These are phyloP conservation scores for Polypterus bichir DNA, from an alignment of 2,113 vertebrate species.

Conservation along the genomic window DNA sequence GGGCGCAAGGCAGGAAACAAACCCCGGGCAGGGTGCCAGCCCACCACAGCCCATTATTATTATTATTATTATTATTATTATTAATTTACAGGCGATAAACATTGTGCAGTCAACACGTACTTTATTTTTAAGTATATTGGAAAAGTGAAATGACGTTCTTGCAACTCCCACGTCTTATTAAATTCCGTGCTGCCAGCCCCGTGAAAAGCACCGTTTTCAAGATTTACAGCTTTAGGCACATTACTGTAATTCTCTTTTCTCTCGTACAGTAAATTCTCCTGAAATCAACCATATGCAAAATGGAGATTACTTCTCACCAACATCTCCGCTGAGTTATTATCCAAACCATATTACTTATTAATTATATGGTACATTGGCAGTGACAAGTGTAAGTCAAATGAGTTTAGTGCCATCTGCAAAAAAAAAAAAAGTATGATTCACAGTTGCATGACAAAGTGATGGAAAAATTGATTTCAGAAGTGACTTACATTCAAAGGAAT, in stretches of 20 bases:
- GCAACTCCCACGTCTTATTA: slow-evolving; percentile 30
- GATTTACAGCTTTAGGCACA: slow-evolving; percentile 27
- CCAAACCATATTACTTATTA: slow-evolving; percentile 14
- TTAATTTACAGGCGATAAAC: too few species aligned
- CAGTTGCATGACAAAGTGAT: too few species aligned
- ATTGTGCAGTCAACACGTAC: too few species aligned
- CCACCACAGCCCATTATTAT: too few species aligned
- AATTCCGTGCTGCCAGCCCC: slow-evolving; percentile 27
- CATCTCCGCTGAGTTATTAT: slow-evolving; percentile 13
- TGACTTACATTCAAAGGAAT: too few species aligned
- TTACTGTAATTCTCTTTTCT: slow-evolving; percentile 9
- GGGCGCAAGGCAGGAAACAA: too few species aligned
- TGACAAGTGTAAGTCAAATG: slow-evolving; percentile 7
- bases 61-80: too few species aligned
- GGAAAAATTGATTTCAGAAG: too few species aligned
- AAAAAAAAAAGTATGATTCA: neutral
- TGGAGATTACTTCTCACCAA: slow-evolving; percentile 19
- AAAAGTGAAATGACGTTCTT: too few species aligned
- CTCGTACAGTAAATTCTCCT: slow-evolving; percentile 20
- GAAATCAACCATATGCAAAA: slow-evolving; percentile 28
- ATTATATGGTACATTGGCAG: slow-evolving; percentile 13
- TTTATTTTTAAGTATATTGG: too few species aligned
- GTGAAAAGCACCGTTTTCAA: slow-evolving; percentile 9
- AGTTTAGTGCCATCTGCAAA: neutral
- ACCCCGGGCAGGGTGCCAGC: too few species aligned